phyloP scores from a whole-genome alignment of 1,140 invertebrate genomes.

The Rhizoglyphus robini region DNA sequence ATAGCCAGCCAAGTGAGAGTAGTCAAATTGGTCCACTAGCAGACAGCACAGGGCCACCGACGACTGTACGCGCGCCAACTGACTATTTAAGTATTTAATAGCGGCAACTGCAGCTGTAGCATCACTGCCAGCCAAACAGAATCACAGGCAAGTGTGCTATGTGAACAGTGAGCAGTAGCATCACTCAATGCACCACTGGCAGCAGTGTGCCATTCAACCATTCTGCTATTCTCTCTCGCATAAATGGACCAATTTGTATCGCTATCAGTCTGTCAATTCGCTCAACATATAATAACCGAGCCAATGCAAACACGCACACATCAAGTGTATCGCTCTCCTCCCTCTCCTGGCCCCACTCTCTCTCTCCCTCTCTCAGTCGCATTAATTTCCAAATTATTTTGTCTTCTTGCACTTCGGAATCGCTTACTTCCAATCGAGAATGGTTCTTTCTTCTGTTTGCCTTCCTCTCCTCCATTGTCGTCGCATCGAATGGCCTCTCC shows the following conservation, averaged over 20 bases:
- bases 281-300: conserved; percentile 3
- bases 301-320: conserved; percentile 7
- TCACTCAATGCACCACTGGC: not conserved
- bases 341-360: not conserved
- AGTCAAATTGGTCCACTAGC: conserved; percentile 15
- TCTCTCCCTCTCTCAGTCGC: not conserved
- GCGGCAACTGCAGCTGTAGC: conserved; percentile 2
- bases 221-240: not conserved
- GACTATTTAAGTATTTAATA: conserved; percentile 12
- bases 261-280: not conserved
- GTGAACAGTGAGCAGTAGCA: not conserved
- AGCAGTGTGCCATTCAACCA: not conserved
- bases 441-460: not conserved
- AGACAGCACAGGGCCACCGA: too few species aligned
- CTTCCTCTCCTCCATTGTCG: not conserved
- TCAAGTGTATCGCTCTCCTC: not conserved
- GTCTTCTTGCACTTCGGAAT: not conserved
- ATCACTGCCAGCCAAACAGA: not conserved
- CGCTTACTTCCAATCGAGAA: not conserved
- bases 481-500: not conserved
- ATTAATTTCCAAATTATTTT: conserved; percentile 13
- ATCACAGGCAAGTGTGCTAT: not conserved
- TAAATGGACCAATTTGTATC: conserved; percentile 6
- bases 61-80: not conserved
- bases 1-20: not conserved